phyloP scores from a whole-genome alignment of 1,140 invertebrate genomes.

The Aphaenogaster ashmeadi region DNA sequence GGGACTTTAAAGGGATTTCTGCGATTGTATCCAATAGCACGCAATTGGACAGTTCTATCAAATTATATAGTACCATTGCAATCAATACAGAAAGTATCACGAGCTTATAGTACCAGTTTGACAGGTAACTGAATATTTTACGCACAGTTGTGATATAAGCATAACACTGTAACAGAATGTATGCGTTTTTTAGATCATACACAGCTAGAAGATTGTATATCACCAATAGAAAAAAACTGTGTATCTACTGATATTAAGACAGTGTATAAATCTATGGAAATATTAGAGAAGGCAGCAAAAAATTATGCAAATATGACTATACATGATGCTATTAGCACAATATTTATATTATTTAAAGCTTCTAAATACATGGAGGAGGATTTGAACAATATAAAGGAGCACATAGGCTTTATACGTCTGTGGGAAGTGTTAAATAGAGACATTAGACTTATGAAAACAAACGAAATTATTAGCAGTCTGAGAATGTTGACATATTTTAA shows the following conservation, averaged over 20 bases:
- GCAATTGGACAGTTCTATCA: slow-evolving; percentile 19
- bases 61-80: slow-evolving; percentile 33
- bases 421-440: slow-evolving; percentile 87
- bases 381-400: neutral
- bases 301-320: slow-evolving; percentile 25
- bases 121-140: slow-evolving; percentile 35
- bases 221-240: neutral
- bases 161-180: neutral
- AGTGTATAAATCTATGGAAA: neutral
- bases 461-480: slow-evolving; percentile 87
- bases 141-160: neutral
- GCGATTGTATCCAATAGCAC: neutral
- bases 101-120: neutral
- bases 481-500: slow-evolving; percentile 88
- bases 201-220: neutral
- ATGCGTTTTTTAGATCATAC: slow-evolving; percentile 29
- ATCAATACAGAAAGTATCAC: neutral
- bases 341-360: slow-evolving; percentile 12
- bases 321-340: neutral
- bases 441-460: slow-evolving; percentile 86
- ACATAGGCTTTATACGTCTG: slow-evolving; percentile 84
- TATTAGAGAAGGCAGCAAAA: neutral
- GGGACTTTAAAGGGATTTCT: slow-evolving; percentile 14
- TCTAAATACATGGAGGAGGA: neutral
- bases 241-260: neutral